phyloP scores from a whole-genome alignment of 2,113 vertebrate genomes.

The Actenoides hombroni region DNA sequence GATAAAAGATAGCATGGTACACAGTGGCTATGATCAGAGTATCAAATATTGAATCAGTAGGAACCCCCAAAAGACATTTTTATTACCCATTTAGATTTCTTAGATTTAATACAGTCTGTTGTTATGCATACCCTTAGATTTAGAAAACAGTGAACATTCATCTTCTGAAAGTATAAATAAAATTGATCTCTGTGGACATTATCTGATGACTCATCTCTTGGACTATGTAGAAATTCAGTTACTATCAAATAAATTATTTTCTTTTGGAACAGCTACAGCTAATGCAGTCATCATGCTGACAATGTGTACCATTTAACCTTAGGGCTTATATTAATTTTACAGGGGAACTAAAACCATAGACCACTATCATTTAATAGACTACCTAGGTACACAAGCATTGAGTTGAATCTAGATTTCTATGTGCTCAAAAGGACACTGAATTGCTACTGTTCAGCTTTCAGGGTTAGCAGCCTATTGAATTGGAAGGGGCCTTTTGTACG shows the following conservation, averaged over 20 bases:
- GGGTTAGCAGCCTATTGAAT: neutral
- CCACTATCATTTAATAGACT: neutral
- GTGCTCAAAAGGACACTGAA: neutral
- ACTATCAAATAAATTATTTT: constrained; percentile 46
- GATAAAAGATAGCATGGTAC: neutral
- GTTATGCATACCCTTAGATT: constrained; percentile 4
- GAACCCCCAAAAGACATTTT: constrained; percentile 11
- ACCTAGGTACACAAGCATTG: neutral
- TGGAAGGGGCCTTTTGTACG: neutral
- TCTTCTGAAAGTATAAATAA: constrained; percentile 43
- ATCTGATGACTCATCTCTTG: constrained; percentile 53
- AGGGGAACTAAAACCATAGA: constrained; percentile 1
- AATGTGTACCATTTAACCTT: constrained; percentile 29
- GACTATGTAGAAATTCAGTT: constrained; percentile 30
- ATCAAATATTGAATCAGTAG: constrained; percentile 36
- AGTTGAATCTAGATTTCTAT: neutral
- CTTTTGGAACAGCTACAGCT: constrained; percentile 29
- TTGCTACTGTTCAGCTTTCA: neutral
- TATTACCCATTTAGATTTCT: neutral
- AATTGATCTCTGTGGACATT: constrained; percentile 43
- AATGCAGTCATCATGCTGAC: constrained; percentile 42
- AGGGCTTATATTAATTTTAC: constrained; percentile 43
- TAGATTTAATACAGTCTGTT: constrained; percentile 10
- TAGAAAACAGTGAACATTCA: constrained; percentile 35
- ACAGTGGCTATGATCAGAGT: neutral